Base-by-base conservation (phyloP, 2,888 invertebrate species). In the Odiellus spinosus region DNA sequence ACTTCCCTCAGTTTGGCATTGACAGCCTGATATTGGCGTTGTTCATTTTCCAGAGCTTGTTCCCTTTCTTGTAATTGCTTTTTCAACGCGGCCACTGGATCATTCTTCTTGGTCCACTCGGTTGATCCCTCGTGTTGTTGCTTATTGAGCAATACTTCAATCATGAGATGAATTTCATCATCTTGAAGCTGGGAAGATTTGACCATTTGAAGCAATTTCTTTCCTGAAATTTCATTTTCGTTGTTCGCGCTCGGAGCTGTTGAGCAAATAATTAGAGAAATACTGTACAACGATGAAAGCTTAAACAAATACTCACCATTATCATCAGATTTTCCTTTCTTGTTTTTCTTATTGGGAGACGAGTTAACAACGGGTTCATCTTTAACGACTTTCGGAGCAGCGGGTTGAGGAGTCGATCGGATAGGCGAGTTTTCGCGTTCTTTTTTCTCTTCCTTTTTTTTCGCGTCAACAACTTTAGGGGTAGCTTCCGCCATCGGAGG, bases 61-160 rank as follows among this genome's bases (percentile, higher is more conserved):
- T 66, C 87, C 60, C 83, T 85, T 56, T 90, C 88, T 18, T 82
- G 81, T 21, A 91, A 68, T 64, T 90, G 87, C 58, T 84, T 87
- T 18, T 54, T 52, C 3, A 49, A n/a, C 17, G 36, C 20, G 56
- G 82, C 80, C 53, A 86, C 76, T 1, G 86, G 83, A 64, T 90
- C 88, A 42, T 62, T 61, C 50, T 63, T 64, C 56, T 57, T 66
- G 78, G 52, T 47, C 49, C 59, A 58, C 35, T 59, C 59, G 38
- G 48, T 40, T 19, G 55, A 38, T n/a, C 49, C 53, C 33, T 45
- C 42, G n/a, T 80, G 26, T 64, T 83, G 78, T 65, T 87, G 87
- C 64, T 86, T 86, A 70, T 87, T 86, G 57, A 90, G 73, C 58
- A 91, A 73, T 55, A 82, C 77, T 66, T 91, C 87, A 57, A 88